Base-by-base conservation (phyloP, 2,888 invertebrate genomes). In the Zeuzera pyrina region DNA sequence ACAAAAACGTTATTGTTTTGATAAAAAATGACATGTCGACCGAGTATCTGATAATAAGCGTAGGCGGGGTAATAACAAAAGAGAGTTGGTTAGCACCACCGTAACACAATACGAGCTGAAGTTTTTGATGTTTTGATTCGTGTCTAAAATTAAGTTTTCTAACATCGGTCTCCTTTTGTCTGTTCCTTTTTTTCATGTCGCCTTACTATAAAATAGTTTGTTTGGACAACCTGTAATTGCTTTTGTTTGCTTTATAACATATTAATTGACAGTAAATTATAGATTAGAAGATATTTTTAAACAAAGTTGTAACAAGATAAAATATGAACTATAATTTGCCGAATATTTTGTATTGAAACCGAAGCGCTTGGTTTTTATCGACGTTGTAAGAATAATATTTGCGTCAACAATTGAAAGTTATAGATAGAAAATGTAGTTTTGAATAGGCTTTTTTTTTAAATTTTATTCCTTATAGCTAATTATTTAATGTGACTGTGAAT, bases 1-100 rank as follows among this genome's bases (percentile, higher is more conserved):
- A 47, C 38, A 69, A 71, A 73, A 78, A 64, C 33, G 57, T 70
- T 72, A 78, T 83, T 83, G 79, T 83, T 83, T 83, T 81, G 74
- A 72, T 81, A 83, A 83, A 83, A 83, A 83, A 83, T 79, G 71
- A 79, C 72, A 71, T 63, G 74, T 71, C 73, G 71, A 51, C 57
- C 62, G 71, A 67, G 64, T 60, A 78, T 81, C 77, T 73, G 83
- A 83, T 78, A 83, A 83, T 83, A 66, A 60, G 56, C 60, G 81
- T 79, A 58, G 83, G 83, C 70, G 78, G 76, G 51, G 69, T 58
- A 34, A 34, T 44, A 76, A 79, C 76, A 83, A 81, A 70, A 58
- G 74, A 71, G 63, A 64, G 65, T 71, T 78, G 74, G 81, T 81
- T 83, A 83, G 64, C 72, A 78, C 78, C 68, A 62, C 44, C 51